Evolutionary conservation across 2,797 vertebrate species (phyloP), one percentile per base, ranked within the genome.

Genomic region (Sebastes paucispinis): DNA sequence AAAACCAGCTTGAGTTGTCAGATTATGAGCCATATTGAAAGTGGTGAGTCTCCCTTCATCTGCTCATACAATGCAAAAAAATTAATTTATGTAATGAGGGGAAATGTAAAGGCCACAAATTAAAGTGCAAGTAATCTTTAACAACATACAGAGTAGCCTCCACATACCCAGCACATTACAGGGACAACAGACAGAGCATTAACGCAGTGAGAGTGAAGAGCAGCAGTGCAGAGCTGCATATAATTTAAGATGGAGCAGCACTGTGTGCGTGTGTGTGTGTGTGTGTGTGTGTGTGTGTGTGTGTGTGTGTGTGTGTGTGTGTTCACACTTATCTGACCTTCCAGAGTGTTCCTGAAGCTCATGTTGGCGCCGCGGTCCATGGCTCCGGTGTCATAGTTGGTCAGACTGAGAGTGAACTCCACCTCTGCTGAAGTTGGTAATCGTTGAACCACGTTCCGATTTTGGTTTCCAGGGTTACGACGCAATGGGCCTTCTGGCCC

Each of bases 291-390:
- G 32, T 43, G 57, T 31, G 12, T 27, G 3, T 60, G 13, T 50
- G 39, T 27, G 22, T 31, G 29, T 31, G 29, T 31, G 29, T 8
- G 31, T 12, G 12, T 36, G 32, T 43, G 57, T 31, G 12, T n/a
- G 22, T 27, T 60, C 18, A 20, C 43, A 27, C 69, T 65, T 69
- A 36, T 69, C 87, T 91, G 95, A 99, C 98, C 98, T 96, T 99
- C 98, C 88, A 99, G 73, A 34, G 97, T 98, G 88, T 99, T 99
- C 90, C 98, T 95, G 94, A 99, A 99, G 91, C 98, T 99, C 94
- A 97, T 97, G 92, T 99, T 97, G 62, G 98, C 96, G 59, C 87
- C 87, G 92, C 93, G 96, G 87, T 99, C 96, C 97, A 98, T 97
- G 79, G 96, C 22, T 63, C 93, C 97, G 0, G 97, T 96, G 92